Evolutionary conservation across 2,797 vertebrate species (phyloP).

Genomic region (Chaetodon trifasciatus): DNA sequence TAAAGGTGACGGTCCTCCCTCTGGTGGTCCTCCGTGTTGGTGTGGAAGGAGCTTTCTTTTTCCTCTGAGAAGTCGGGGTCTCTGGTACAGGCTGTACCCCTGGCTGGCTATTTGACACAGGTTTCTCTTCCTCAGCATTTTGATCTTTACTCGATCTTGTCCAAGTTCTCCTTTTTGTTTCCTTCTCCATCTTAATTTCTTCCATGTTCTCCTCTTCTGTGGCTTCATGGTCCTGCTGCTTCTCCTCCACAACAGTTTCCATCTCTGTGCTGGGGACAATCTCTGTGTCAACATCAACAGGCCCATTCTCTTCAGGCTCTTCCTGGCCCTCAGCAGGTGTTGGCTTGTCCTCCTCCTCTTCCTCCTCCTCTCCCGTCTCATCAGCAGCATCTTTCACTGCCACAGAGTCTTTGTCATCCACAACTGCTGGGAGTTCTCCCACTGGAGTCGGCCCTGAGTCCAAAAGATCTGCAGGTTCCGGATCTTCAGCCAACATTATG

Average conservation of each 20-base stretch:
- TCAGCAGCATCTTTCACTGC: conserved; percentile 6
- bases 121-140: conserved; percentile 18
- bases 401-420: conserved; percentile 7
- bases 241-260: neutral
- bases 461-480: conserved; percentile 8
- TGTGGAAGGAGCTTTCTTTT: conserved; percentile 61
- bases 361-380: neutral
- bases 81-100: conserved; percentile 46
- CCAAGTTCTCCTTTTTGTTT: neutral
- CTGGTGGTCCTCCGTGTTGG: conserved; percentile 72
- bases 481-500: conserved; percentile 15
- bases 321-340: conserved; percentile 10
- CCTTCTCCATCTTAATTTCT: conserved; percentile 15
- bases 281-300: conserved; percentile 13
- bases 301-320: conserved; percentile 48
- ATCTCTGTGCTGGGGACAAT: conserved; percentile 9
- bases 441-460: conserved; percentile 13
- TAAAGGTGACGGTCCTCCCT: conserved; percentile 67
- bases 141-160: neutral
- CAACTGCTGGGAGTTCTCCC: conserved; percentile 15
- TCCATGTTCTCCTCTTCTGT: conserved; percentile 10
- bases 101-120: conserved; percentile 19
- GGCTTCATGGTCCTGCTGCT: neutral
- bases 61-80: conserved; percentile 41
- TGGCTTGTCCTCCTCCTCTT: neutral